These are phyloP conservation scores for Larimichthys crocea DNA, from an alignment of 2,113 vertebrate genomes.

Conservation along the genomic window DNA sequence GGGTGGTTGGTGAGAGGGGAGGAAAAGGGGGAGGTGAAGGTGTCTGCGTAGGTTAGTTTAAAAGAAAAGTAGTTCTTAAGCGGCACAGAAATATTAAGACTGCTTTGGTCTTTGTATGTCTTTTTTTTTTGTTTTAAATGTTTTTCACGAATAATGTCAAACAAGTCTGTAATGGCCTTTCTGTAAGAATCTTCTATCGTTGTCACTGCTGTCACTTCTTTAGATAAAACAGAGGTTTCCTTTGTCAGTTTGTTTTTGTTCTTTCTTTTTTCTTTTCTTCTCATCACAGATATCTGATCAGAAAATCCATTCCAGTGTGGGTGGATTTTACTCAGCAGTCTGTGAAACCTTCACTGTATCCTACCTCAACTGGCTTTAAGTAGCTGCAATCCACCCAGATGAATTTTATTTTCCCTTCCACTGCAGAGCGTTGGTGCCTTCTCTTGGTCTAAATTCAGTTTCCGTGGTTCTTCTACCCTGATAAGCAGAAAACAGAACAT, in stretches of 20 bases:
- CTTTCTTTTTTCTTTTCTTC: background rate
- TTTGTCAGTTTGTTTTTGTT: background rate
- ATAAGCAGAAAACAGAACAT: background rate
- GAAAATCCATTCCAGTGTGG: slow-evolving; percentile 3
- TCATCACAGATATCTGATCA: slow-evolving; percentile 7
- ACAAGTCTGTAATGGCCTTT: slow-evolving; percentile 12
- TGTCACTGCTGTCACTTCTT: background rate
- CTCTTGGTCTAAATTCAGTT: background rate
- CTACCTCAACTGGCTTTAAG: slow-evolving; percentile 1
- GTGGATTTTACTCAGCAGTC: slow-evolving; percentile 17
- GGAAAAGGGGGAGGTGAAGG: background rate
- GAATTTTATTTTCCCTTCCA: background rate
- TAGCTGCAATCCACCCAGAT: background rate
- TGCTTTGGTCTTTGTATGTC: slow-evolving; percentile 19
- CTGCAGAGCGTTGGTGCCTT: background rate
- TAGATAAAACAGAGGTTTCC: background rate
- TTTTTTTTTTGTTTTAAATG: background rate
- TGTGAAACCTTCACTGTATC: slow-evolving; percentile 12
- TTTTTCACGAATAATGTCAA: slow-evolving; percentile 13
- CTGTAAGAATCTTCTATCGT: background rate
- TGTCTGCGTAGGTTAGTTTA: slow-evolving; percentile 17
- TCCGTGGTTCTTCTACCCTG: background rate
- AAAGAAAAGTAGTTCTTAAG: slow-evolving; percentile 27
- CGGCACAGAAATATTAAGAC: background rate
- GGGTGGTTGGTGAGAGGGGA: slow-evolving; percentile 32